Evolutionary conservation across 2,113 vertebrate genomes (phyloP).

Genomic region (Lynx canadensis): DNA sequence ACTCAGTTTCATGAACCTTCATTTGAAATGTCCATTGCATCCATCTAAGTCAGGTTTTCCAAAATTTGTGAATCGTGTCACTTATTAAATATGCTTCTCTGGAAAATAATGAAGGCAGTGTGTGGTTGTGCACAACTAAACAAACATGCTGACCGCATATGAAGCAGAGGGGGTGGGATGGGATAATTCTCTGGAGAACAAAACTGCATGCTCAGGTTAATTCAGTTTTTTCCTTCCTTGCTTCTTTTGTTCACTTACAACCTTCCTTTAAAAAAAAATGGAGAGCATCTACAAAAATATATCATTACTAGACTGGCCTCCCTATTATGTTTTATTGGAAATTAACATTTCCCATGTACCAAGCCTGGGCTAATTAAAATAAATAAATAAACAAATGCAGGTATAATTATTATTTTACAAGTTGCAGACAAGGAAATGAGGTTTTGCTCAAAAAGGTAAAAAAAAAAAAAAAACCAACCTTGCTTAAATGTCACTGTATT

Average conservation of each 20-base stretch:
- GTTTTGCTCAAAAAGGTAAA: conserved; percentile 17
- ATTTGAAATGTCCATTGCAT: not conserved
- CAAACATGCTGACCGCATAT: not conserved
- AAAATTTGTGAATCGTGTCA: not conserved
- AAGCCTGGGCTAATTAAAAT: not conserved
- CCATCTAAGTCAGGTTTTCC: not conserved
- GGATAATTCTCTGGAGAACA: not conserved
- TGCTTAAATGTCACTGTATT: not conserved
- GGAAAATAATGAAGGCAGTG: not conserved
- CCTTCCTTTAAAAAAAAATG: not conserved
- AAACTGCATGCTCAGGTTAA: not conserved
- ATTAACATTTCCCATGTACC: not conserved
- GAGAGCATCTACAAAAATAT: not conserved
- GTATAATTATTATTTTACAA: not conserved
- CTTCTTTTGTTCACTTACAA: not conserved
- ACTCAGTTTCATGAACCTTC: not conserved
- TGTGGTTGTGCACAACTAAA: not conserved
- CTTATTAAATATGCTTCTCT: not conserved
- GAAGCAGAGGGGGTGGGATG: not conserved
- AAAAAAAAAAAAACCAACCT: not conserved
- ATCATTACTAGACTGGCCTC: not conserved
- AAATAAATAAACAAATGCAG: not conserved
- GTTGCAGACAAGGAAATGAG: not conserved
- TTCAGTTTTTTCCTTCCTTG: not conserved
- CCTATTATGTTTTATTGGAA: not conserved